These are phyloP conservation scores for Archilochus colubris DNA, from an alignment of 2,113 vertebrate genomes.

Conservation along the genomic window DNA sequence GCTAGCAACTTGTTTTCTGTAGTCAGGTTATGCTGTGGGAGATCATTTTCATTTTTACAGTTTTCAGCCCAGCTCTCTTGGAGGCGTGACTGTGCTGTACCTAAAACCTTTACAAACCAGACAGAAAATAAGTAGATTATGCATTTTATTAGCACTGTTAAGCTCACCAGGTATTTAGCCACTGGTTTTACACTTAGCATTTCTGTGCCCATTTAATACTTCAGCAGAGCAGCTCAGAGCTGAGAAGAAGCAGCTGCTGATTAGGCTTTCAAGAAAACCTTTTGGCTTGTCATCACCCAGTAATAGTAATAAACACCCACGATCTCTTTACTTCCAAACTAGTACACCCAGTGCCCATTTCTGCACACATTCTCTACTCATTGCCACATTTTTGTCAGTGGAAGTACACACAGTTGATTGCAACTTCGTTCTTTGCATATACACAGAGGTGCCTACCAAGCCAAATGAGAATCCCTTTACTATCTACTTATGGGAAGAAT, in stretches of 20 bases:
- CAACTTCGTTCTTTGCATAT: background rate
- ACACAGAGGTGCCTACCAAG: background rate
- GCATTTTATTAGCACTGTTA: background rate
- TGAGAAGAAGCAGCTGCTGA: background rate
- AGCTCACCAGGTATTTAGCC: background rate
- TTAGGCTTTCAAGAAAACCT: background rate
- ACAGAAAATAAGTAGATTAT: background rate
- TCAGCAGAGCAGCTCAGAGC: background rate
- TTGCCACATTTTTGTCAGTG: background rate
- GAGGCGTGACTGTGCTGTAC: background rate
- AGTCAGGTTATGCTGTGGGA: background rate
- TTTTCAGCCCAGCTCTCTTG: background rate
- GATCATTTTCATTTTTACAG: background rate
- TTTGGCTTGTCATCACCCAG: conserved; percentile 7
- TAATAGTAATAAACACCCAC: background rate
- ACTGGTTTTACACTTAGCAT: background rate
- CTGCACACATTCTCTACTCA: background rate
- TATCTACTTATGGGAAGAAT: background rate
- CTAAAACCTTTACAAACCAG: background rate
- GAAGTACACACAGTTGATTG: background rate
- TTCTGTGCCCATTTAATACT: background rate
- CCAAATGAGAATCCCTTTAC: background rate
- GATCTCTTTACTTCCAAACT: background rate
- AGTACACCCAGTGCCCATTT: background rate
- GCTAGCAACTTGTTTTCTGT: background rate